These are phyloP conservation scores for Limenitis camilla DNA, from an alignment of 2,888 invertebrate species.

Conservation along the genomic window DNA sequence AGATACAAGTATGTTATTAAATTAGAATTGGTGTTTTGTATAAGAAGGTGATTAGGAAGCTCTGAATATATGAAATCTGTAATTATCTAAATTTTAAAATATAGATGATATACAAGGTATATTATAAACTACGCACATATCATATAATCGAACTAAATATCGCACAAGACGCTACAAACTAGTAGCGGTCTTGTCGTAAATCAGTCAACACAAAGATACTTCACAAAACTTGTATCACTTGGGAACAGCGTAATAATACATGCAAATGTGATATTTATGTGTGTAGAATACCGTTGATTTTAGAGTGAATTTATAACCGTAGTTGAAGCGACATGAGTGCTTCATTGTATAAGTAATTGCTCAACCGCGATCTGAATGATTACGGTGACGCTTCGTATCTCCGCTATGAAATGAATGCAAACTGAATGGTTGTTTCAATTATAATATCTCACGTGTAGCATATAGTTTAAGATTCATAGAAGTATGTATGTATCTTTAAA, in stretches of 20 bases:
- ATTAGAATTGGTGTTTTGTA: no score
- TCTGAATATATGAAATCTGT: no score
- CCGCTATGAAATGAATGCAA: background rate
- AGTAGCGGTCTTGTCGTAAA: slow-evolving; percentile 1
- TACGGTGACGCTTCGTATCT: slow-evolving; percentile 5
- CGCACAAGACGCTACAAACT: slow-evolving; percentile 1
- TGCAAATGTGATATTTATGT: background rate
- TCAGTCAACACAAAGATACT: slow-evolving; percentile 6
- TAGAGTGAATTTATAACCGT: background rate
- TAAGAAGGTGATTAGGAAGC: no score
- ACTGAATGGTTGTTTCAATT: background rate
- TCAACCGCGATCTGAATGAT: slow-evolving; percentile 7
- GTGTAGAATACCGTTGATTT: background rate
- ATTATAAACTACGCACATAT: background rate
- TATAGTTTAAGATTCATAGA: background rate
- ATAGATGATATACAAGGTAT: no score
- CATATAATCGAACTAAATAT: background rate
- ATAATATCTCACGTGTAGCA: background rate
- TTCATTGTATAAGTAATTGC: slow-evolving; percentile 6
- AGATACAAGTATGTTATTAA: no score
- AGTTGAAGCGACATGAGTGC: background rate
- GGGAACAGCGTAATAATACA: background rate
- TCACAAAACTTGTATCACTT: background rate
- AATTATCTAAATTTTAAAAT: no score
- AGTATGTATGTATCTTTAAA: no score